Conservation (phyloP, 2,113 vertebrate genomes). For the Gracilinanus agilis region DNA sequence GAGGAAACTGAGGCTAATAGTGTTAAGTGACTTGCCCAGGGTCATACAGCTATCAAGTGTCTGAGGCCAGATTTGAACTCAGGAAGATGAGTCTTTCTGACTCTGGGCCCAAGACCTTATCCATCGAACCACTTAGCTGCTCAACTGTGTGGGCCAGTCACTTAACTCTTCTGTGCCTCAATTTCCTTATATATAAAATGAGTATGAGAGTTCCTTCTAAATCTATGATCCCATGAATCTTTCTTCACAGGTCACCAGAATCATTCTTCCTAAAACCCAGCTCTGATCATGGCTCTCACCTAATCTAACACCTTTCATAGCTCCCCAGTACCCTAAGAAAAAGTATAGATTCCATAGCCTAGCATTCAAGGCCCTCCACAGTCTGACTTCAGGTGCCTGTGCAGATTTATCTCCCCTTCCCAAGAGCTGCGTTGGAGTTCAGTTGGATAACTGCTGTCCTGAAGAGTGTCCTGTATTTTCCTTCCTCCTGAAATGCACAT, state of each 20-base stretch:
- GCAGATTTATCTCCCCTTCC: neutral
- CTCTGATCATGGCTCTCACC: neutral
- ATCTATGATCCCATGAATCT: neutral
- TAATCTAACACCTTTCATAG: neutral
- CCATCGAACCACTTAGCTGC: too few relatives aligned
- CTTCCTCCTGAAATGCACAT: neutral
- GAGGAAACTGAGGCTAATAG: too few relatives aligned
- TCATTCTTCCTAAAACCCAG: neutral
- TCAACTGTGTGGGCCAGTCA: neutral
- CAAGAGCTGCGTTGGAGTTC: neutral
- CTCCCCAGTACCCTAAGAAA: constrained; percentile 9
- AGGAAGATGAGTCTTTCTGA: too few relatives aligned
- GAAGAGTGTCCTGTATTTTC: neutral
- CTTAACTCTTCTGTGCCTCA: neutral
- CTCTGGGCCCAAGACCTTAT: too few relatives aligned
- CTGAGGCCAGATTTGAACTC: too few relatives aligned
- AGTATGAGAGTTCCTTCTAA: neutral
- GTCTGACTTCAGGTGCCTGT: neutral
- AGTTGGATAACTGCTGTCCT: neutral
- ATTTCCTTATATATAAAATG: neutral
- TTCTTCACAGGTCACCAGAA: neutral
- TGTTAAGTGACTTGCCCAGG: too few relatives aligned
- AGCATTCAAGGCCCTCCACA: neutral
- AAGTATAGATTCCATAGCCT: neutral
- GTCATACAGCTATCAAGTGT: too few relatives aligned